Base-by-base conservation (phyloP, 2,113 vertebrate species). In the Caloenas nicobarica region DNA sequence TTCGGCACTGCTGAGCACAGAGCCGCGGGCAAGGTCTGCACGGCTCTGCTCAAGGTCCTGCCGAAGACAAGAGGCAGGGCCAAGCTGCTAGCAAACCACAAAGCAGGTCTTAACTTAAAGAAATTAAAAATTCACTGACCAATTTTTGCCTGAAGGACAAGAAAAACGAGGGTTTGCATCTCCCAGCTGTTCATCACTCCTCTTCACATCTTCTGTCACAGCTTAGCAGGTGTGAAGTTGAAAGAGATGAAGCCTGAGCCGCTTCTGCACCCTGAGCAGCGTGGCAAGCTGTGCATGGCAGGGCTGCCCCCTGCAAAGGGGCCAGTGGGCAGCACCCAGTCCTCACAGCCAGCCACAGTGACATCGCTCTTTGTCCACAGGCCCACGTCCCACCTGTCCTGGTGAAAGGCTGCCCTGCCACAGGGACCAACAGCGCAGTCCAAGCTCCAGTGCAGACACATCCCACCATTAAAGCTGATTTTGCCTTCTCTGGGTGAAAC, bases 371-470 rank as follows among this genome's bases (percentile, higher is more conserved):
- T 21, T 42, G 38, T 16, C 48, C 24, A 5, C 0, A 0, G 29
- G 31, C 19, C 26, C 38, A 13, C 0, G 0, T 1, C 11, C 11
- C 1, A 0, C 23, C 77, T 12, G 25, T 25, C 71, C 74, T 23
- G 50, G 18, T 1, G 36, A 60, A 16, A 54, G 40, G 17, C 61
- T 58, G 38, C 7, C 4, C 34, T 34, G 24, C 40, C 65, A 60
- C 1, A 0, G 15, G 53, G 7, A 13, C 17, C 48, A 33, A 2
- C 0, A 0, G 38, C 71, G 36, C 38, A 11, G 22, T 1, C 21
- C 54, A 5, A 51, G 91, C 80, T 56, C 87, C 10, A 26, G n/a
- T 9, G 65, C 9, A 34, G 83, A 68, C 6, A 42, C 23, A 11
- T 24, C 29, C 28, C 50, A 7, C 38, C 36, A 10, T 5, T 34